These are phyloP conservation scores for Ancistrus triradiatus DNA, from an alignment of 2,113 vertebrate genomes.

Conservation along the genomic window DNA sequence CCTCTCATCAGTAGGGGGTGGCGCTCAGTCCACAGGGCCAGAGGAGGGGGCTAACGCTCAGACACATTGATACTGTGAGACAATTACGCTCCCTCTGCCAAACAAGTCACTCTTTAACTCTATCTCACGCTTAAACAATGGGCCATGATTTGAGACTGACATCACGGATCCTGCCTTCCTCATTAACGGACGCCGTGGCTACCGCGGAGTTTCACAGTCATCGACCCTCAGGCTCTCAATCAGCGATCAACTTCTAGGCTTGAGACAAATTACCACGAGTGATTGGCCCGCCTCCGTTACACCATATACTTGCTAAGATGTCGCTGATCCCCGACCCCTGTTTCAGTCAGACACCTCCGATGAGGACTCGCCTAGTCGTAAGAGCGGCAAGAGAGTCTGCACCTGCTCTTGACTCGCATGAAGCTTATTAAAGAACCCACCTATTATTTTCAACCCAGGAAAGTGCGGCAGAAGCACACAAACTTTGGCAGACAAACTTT, in stretches of 20 bases:
- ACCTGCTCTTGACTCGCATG: not conserved
- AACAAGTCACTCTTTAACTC: slow-evolving; percentile 30
- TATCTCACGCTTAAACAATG: slow-evolving; percentile 35
- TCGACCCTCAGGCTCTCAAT: slow-evolving; percentile 14
- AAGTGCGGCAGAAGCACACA: not conserved
- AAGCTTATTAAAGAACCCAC: too few species aligned
- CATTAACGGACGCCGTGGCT: slow-evolving; percentile 23
- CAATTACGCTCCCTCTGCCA: slow-evolving; percentile 40
- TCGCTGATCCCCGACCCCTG: not conserved
- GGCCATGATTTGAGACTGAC: slow-evolving; percentile 45
- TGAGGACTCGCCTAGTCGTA: too few species aligned
- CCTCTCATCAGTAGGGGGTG: slow-evolving; percentile 47
- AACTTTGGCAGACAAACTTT: slow-evolving; percentile 60
- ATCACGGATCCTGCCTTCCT: slow-evolving; percentile 14
- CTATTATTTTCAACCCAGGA: not conserved
- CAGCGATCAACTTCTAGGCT: slow-evolving; percentile 30
- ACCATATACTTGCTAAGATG: not conserved
- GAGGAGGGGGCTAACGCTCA: slow-evolving; percentile 37
- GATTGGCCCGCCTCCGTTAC: not conserved
- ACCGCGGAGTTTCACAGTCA: slow-evolving; percentile 16
- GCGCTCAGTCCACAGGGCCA: slow-evolving; percentile 31
- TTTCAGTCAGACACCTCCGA: too few species aligned
- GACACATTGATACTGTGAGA: slow-evolving; percentile 35
- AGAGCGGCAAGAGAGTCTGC: too few species aligned
- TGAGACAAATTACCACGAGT: slow-evolving; percentile 1